A percentile compares a stretch with the other conserved stretches of the same genome.
phyloP scores from a whole-genome alignment of 2,797 vertebrate species.

The Salarias fasciatus region DNA sequence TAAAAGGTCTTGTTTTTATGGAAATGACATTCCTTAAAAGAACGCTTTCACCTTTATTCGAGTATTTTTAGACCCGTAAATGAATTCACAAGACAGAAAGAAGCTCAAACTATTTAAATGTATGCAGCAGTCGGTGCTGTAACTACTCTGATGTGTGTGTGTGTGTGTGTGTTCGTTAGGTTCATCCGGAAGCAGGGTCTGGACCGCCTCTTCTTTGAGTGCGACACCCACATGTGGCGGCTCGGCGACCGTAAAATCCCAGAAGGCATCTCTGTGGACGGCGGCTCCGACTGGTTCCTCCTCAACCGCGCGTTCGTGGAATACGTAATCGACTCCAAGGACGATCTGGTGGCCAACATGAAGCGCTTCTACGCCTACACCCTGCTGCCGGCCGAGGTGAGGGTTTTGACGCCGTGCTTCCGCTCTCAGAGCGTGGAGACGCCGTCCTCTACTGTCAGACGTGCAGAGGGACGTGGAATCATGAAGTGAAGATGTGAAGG shows the following conservation, averaged over 20 bases:
- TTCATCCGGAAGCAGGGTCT: constrained; percentile 98
- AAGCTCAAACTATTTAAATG: neutral
- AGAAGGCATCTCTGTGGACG: constrained; percentile 93
- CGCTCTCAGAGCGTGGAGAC: constrained; percentile 15
- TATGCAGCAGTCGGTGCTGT: neutral
- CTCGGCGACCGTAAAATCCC: constrained; percentile 96
- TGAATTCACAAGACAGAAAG: neutral
- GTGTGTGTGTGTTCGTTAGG: constrained; percentile 69
- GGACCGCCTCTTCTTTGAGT: constrained; percentile 96
- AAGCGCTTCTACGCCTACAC: constrained; percentile 96
- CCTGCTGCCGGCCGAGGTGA: constrained; percentile 94
- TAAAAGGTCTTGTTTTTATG: constrained; percentile 13
- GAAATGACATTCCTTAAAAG: constrained; percentile 4
- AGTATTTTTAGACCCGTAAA: neutral
- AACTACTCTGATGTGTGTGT: constrained; percentile 1
- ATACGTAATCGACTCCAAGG: constrained; percentile 92
- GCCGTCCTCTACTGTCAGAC: constrained; percentile 11
- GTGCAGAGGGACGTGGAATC: constrained; percentile 18
- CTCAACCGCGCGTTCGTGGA: constrained; percentile 95
- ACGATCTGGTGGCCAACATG: constrained; percentile 95
- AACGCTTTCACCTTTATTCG: constrained; percentile 5
- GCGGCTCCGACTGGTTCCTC: constrained; percentile 97
- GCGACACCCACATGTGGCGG: constrained; percentile 98
- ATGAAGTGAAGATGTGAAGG: constrained; percentile 31
- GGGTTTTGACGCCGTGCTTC: constrained; percentile 15